Evolutionary conservation across 2,888 invertebrate genomes (phyloP).

Genomic region (Abrostola triplasia): DNA sequence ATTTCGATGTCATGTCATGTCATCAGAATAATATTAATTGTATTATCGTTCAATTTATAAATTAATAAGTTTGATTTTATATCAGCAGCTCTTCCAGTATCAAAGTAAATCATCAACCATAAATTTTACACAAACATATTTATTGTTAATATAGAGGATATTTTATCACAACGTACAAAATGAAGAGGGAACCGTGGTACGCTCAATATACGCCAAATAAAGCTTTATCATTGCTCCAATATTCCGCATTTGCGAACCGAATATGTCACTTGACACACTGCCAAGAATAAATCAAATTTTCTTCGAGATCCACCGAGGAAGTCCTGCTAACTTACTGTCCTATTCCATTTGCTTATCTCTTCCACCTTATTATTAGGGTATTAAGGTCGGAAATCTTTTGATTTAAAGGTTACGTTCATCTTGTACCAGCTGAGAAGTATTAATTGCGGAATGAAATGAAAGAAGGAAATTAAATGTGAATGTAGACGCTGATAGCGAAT

Average conservation of each 20-base stretch:
- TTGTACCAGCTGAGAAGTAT: slow-evolving; percentile 32
- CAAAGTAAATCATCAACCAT: slow-evolving; percentile 5
- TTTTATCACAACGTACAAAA: slow-evolving; percentile 56
- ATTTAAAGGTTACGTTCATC: slow-evolving; percentile 5
- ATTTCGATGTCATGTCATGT: too few relatives aligned
- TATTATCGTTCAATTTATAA: slow-evolving; percentile 1
- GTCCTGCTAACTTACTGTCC: slow-evolving; percentile 37
- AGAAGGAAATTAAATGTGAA: slow-evolving; percentile 29
- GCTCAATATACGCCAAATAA: slow-evolving; percentile 80
- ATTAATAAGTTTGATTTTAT: slow-evolving; percentile 10
- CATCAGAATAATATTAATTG: too few relatives aligned
- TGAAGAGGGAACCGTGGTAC: slow-evolving; percentile 59
- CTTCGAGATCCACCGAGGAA: slow-evolving; percentile 51
- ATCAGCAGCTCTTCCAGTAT: not conserved
- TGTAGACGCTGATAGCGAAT: slow-evolving; percentile 27
- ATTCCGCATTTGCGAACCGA: slow-evolving; percentile 75
- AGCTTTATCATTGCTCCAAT: slow-evolving; percentile 78
- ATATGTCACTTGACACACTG: slow-evolving; percentile 80
- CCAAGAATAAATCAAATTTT: slow-evolving; percentile 83
- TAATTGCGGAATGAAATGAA: slow-evolving; percentile 41
- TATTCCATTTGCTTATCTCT: slow-evolving; percentile 33
- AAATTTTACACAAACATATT: slow-evolving; percentile 25
- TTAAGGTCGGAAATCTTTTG: slow-evolving; percentile 25
- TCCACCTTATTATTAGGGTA: slow-evolving; percentile 11
- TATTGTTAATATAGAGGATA: slow-evolving; percentile 34